Base-by-base conservation (phyloP, 23 tunicate genomes). In the Halocynthia roretzi region DNA sequence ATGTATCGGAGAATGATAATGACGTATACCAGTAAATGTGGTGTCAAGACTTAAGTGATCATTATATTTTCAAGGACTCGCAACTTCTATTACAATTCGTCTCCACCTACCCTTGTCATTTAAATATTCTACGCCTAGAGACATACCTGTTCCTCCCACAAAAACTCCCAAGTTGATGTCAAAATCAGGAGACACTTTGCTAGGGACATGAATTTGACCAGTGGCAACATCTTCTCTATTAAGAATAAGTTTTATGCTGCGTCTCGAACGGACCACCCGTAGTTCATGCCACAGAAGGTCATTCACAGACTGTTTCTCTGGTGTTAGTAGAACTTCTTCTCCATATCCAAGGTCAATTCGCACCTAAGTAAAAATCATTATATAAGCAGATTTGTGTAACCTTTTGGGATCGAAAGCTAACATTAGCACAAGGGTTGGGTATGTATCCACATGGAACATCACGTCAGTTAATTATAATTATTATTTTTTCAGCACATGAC, bases 91-190 rank as follows among this genome's bases (percentile, higher is more conserved):
- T 31, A 31, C 44, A 31, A 31, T 31, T 31, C 4, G 4, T 31
- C 44, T 31, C 4, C 44, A 4, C 44, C 44, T 31, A 31, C 44
- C 44, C 44, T 31, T 1, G 44, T 31, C 44, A 31, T 31, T 31
- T 31, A 1, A 31, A 31, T 0, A 0, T 31, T 31, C 44, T 31
- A 31, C 44, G 44, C 44, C 4, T 2, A 19, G 4, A 77, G 7
- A 60, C 80, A 21, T 73, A 89, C 96, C 96, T 62, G 64, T 79
- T 9, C 96, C 96, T 8, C 96, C 96, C 51, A 89, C 54, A 75
- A 89, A 89, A 50, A 89, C 77, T 31, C 96, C 96, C 7, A 89
- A 61, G 69, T 84, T 82, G 40, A 80, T 68, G 63, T 84, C 66
- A 5, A 89, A 54, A 14, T 53, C 50, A 11, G 57, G 63, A 48